These are phyloP conservation scores for Acanthiza pusilla DNA, from an alignment of 2,797 vertebrate genomes.

Conservation along the genomic window DNA sequence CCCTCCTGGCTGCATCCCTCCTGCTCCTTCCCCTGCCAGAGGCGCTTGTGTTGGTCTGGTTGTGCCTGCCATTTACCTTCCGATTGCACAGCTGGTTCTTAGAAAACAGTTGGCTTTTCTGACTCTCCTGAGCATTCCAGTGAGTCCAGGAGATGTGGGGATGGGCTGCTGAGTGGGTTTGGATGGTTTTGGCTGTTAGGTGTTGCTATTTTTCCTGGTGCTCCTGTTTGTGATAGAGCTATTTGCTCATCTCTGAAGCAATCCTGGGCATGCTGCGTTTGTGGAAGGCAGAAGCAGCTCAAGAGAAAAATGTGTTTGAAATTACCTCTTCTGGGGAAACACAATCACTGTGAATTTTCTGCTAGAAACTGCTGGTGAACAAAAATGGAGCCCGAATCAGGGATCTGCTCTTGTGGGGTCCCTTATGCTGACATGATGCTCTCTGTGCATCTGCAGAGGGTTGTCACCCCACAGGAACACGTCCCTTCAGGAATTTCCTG, in stretches of 20 bases:
- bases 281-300: not conserved
- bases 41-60: rapidly evolving
- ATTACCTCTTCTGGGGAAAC: not conserved
- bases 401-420: not conserved
- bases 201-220: not conserved
- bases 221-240: not conserved
- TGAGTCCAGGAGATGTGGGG: not conserved
- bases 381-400: not conserved
- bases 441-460: not conserved
- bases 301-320: not conserved
- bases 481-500: not conserved
- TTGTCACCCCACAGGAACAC: rapidly evolving
- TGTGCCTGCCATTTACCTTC: not conserved
- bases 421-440: not conserved
- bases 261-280: not conserved
- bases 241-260: not conserved
- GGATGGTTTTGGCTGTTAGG: not conserved
- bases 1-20: not conserved
- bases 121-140: not conserved
- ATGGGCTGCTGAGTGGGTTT: not conserved
- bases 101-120: not conserved
- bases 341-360: rapidly evolving
- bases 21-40: not conserved
- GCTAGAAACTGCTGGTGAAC: not conserved
- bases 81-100: rapidly evolving